These are phyloP conservation scores for Patagioenas fasciata DNA, from an alignment of 2,113 vertebrate species.

Conservation along the genomic window DNA sequence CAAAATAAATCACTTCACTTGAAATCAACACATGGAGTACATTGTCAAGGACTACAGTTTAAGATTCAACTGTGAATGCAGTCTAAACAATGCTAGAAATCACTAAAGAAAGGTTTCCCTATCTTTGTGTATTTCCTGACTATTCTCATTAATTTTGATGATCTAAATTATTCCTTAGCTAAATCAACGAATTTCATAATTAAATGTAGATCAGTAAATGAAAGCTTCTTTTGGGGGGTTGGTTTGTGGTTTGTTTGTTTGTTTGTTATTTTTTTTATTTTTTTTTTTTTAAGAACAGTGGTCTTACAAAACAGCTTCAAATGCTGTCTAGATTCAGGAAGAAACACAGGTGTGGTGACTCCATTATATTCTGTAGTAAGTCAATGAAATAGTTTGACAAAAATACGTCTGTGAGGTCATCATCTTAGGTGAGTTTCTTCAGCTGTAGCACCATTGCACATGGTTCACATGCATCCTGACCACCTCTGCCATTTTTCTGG, in stretches of 20 bases:
- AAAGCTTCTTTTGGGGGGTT: neutral
- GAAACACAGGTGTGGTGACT: neutral
- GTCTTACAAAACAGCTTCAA: neutral
- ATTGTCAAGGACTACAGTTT: neutral
- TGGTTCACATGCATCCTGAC: neutral
- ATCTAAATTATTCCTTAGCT: neutral
- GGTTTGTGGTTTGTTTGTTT: no score
- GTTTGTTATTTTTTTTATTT: no score
- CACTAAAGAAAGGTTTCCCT: neutral
- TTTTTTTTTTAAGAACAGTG: neutral
- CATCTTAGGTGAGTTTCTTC: neutral
- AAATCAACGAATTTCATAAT: neutral
- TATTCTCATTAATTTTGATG: neutral
- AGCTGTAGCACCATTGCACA: neutral
- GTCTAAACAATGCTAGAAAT: neutral
- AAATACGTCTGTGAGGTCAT: neutral
- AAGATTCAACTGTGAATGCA: neutral
- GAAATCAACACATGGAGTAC: neutral
- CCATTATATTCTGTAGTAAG: neutral
- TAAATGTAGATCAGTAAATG: neutral
- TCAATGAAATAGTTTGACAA: neutral
- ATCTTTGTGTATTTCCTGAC: neutral
- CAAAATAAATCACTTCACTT: neutral
- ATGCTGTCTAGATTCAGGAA: neutral
- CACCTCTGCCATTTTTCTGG: neutral